Conservation (phyloP, 2,797 vertebrate genomes). For the Eidolon dupreanum region DNA sequence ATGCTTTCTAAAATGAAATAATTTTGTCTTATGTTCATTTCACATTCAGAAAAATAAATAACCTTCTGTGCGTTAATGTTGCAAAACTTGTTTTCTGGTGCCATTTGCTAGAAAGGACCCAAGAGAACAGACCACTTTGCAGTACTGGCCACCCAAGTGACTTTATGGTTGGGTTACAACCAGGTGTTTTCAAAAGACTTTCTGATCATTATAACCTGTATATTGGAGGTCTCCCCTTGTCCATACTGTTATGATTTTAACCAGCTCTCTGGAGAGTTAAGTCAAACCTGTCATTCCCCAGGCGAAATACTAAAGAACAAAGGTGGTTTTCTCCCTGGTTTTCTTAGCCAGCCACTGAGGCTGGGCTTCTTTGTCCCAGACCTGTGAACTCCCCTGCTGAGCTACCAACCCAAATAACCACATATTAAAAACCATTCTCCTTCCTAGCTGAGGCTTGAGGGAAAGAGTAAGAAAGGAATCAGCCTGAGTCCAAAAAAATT, state of each 20-base stretch:
- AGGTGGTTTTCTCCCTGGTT: conserved; percentile 31
- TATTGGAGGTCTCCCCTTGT: not conserved
- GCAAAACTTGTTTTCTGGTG: not conserved
- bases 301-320: conserved; percentile 35
- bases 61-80: not conserved
- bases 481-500: conserved; percentile 60
- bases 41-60: conserved; percentile 20
- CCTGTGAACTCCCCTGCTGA: not conserved
- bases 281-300: conserved; percentile 15
- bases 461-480: conserved; percentile 15
- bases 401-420: not conserved
- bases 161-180: not conserved
- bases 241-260: not conserved
- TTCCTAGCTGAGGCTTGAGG: not conserved
- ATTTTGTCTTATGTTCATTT: not conserved
- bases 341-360: not conserved
- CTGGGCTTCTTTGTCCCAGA: not conserved
- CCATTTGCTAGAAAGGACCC: not conserved
- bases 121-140: not conserved
- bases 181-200: conserved; percentile 52
- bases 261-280: conserved; percentile 22
- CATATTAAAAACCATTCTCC: not conserved
- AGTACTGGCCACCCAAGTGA: conserved; percentile 42
- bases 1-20: conserved; percentile 12
- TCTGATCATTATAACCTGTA: not conserved